A percentile compares a stretch with the other conserved stretches of the same genome.
These are phyloP conservation scores for Lissocephala sabroskyi DNA, from an alignment of 2,888 invertebrate species.

Conservation along the genomic window DNA sequence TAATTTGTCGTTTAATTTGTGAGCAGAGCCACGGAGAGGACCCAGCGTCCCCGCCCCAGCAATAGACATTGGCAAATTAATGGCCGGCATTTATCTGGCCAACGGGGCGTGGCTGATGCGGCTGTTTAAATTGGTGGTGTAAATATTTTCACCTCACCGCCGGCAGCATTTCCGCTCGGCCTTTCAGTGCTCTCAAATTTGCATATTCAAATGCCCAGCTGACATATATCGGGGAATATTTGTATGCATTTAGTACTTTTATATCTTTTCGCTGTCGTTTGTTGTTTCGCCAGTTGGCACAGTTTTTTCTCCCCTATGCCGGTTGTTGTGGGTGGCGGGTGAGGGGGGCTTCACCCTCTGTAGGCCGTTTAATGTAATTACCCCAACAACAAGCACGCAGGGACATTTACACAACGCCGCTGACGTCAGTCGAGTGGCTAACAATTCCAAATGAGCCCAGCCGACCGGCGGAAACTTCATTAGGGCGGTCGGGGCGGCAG, in stretches of 20 bases:
- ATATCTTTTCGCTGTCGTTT: neutral
- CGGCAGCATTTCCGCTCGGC: no score
- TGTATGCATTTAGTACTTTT: no score
- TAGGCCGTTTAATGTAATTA: neutral
- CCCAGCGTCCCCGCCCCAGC: no score
- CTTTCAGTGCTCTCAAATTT: constrained; percentile 22
- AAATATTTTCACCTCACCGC: constrained; percentile 10
- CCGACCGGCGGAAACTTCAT: constrained; percentile 2
- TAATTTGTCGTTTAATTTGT: no score
- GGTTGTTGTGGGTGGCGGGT: constrained; percentile 22
- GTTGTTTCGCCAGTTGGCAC: constrained; percentile 36
- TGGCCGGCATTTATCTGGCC: constrained; percentile 1
- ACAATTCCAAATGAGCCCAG: neutral
- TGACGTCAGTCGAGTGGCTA: neutral
- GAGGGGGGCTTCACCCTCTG: constrained; percentile 15
- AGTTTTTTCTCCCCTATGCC: constrained; percentile 21
- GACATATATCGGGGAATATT: constrained; percentile 10
- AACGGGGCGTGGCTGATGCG: neutral
- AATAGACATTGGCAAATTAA: neutral
- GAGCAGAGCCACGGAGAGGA: no score
- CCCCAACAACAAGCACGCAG: neutral
- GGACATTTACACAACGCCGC: no score
- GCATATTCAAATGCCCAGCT: constrained; percentile 49
- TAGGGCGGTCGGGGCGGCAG: neutral
- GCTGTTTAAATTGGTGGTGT: neutral